Conservation (phyloP, 2,888 invertebrate genomes). For the Holacanthella duospinosa region DNA sequence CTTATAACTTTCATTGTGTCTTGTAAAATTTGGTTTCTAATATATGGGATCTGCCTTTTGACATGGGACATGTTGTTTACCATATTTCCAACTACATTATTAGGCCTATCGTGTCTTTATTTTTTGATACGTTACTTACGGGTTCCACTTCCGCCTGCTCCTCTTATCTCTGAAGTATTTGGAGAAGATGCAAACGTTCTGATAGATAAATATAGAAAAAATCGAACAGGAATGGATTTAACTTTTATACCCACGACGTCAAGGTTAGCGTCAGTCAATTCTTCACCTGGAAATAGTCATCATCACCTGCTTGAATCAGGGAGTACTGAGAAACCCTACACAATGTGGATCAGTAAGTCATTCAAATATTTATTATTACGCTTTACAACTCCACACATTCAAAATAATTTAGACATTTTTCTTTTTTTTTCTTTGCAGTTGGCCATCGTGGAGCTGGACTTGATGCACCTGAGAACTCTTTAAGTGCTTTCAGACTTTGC, state of each 20-base stretch:
- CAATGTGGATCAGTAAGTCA: neutral
- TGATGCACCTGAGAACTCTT: constrained; percentile 70
- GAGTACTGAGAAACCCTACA: neutral
- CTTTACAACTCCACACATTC: too few species aligned
- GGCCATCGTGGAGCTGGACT: constrained; percentile 65
- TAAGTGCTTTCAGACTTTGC: constrained; percentile 59
- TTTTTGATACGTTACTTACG: constrained; percentile 9
- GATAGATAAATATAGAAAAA: neutral
- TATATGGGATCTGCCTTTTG: constrained; percentile 5
- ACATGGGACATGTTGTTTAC: neutral
- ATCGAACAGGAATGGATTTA: neutral
- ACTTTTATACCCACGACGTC: neutral
- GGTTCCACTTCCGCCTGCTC: constrained; percentile 3
- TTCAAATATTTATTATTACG: neutral
- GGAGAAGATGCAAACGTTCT: constrained; percentile 3
- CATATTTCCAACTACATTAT: neutral
- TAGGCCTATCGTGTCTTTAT: neutral
- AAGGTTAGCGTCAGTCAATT: neutral
- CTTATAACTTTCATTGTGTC: neutral
- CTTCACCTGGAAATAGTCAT: neutral
- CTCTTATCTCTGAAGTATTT: constrained; percentile 7
- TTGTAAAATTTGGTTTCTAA: neutral
- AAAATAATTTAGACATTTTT: too few species aligned
- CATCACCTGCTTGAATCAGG: neutral
- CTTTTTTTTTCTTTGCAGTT: constrained; percentile 39